Evolutionary conservation across 2,888 invertebrate genomes (phyloP), one percentile per base, ranked within the genome.

Genomic region (Lottia gigantea): DNA sequence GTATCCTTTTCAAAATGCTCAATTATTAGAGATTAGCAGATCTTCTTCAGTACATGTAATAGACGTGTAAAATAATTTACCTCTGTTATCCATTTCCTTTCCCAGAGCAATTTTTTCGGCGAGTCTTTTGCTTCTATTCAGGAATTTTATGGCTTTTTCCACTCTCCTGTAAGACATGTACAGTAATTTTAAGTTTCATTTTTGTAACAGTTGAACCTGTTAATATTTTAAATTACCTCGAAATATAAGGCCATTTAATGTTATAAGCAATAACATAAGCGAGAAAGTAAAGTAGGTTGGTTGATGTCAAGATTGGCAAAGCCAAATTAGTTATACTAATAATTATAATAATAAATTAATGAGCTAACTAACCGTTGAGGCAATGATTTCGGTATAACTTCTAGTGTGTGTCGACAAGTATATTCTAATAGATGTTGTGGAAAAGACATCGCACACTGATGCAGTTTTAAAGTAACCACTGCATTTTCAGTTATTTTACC

Each of bases 371-470:
- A 86, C 86, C 83, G 83, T 73, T 79, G 74, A 12, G 74, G 71
- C n/a, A 73, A 68, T 16, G 82, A 74, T 72, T 81, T 83, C n/a
- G 78, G 72, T 31, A 86, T 83, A 74, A 82, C 79, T 74, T 86
- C 85, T 25, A 86, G 49, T 8, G 85, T 83, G 74, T 80, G 83
- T 2, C 70, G 73, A 64, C 70, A 69, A 23, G 19, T 55, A 11
- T 19, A 40, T 15, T 72, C 67, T 26, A 82, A 67, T 14, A 85
- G 62, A 8, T 67, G 65, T 11, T 74, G 46, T 7, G 86, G 85
- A 25, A 85, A 72, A 40, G 72, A 73, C 62, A 83, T 78, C 71
- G 75, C 78, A 70, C 79, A 81, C 74, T 83, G 81, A 8, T 81
- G 68, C 19, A 86, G 71, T 65, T 76, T 67, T 8, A 85, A 23